Base-by-base conservation (phyloP, 2,113 vertebrate genomes). In the Ciconia boyciana region DNA sequence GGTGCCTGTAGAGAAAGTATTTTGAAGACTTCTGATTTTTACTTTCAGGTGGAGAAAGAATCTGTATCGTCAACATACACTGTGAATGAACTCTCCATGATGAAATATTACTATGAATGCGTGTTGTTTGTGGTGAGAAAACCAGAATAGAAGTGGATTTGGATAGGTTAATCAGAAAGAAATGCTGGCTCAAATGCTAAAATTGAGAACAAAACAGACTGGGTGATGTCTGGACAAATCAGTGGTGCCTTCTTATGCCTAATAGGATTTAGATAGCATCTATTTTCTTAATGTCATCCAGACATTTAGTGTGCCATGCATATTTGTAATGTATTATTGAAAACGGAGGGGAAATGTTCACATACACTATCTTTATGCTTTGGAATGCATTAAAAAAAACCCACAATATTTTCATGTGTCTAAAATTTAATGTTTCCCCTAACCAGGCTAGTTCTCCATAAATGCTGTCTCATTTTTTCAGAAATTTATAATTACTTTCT, bases 21-120 rank as follows among this genome's bases (percentile, higher is more conserved):
- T 74, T 48, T 83, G 31, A 71, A 88, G 43, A 25, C 46, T 29
- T 68, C 52, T 48, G 41, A 78, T 95, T 97, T 96, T 75, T 93
- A 87, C 93, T 84, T 93, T 21, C 97, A 99, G 99, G 97, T 98
- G 94, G 99, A 99, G 94, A 32, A 55, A 55, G 54, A 55, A 32
- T 55, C 54, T 55, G 54, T 55, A 55, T 55, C 54, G 10, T 55
- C 54, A 55, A 99, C 99, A 21, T 99, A 99, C 95, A 99, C 99
- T 79, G 99, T 99, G 97, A 99, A 99, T 55, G 98, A 98, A 51
- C 98, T 98, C 78, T 99, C 99, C 31, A 99, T 99, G 99, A 97
- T 99, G 93, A 99, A 98, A 97, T 99, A 99, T 83, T 95, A 99
- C 91, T 99, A 99, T 49, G 99, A 99, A 97, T 99, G 99, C 87